Conservation (phyloP, 2,113 vertebrate genomes). For the Australoheros scitulus region DNA sequence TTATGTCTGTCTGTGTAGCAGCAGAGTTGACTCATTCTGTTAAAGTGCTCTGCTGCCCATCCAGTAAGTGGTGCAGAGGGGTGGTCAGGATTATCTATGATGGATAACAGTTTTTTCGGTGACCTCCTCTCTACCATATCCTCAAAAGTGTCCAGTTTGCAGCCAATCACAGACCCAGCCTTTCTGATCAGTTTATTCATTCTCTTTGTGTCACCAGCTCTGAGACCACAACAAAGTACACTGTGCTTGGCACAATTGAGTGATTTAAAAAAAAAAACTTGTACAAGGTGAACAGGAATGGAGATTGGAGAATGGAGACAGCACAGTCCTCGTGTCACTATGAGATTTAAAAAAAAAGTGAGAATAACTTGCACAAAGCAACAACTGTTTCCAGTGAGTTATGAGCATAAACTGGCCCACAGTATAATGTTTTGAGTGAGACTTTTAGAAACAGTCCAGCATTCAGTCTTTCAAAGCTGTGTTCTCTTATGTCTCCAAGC, state of each 20-base stretch:
- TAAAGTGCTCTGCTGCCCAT: neutral
- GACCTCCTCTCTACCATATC: neutral
- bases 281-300: neutral
- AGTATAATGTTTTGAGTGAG: neutral
- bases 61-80: neutral
- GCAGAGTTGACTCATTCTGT: too few species aligned
- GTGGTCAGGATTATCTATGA: conserved; percentile 1
- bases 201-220: neutral
- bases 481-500: neutral
- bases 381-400: neutral
- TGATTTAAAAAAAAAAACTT: neutral
- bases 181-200: neutral
- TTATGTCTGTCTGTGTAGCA: neutral
- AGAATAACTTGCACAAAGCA: neutral
- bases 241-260: neutral
- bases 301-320: neutral
- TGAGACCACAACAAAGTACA: neutral
- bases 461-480: neutral
- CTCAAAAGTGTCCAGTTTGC: neutral
- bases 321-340: neutral
- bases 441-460: neutral
- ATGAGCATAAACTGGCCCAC: neutral
- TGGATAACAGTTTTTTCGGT: neutral
- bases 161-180: neutral
- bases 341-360: neutral